Evolutionary conservation across 2,888 invertebrate species (phyloP), one percentile per base, ranked within the genome.

Genomic region (Amitus sp.): DNA sequence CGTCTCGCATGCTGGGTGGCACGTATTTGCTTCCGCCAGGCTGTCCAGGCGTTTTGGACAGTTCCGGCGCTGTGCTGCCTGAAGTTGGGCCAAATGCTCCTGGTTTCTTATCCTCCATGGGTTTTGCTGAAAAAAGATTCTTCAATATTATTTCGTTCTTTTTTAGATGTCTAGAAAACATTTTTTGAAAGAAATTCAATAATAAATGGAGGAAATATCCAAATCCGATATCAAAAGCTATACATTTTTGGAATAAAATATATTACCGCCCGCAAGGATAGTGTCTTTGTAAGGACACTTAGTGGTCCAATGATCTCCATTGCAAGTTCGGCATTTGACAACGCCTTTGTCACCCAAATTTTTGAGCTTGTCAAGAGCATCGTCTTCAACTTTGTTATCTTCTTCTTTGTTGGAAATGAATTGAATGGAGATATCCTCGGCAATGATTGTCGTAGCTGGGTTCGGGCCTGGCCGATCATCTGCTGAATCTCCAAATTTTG

Each of bases 271-370:
- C 57, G 87, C 84, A 74, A 92, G 85, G 71, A 90, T 89, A 1
- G 94, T 93, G 75, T 97, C 95, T 84, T 96, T 98, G 88, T 95
- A 98, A 0, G 99, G 99, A 86, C 99, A 99, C 78, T 94, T 93
- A 34, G 95, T 90, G 28, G 98, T 97, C 97, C 98, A 99, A 86
- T 99, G 99, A 79, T 98, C 98, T 50, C 97, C 95, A 76, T 91
- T 92, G 82, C 96, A 96, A 61, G 90, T 92, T 82, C 96, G 89
- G 77, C 96, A 96, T 79, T 93, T 94, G 66, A 93, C 91, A 66
- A 90, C 87, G 62, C 89, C 90, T 78, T 89, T 90, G 74, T 89
- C 87, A 72, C 86, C 82, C 84, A n/a, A n/a, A n/a, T n/a, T n/a
- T n/a, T 95, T 94, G 37, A 95, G 84, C 76, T 95, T 94, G 76